These are phyloP conservation scores for Platyscapa corneri DNA, from an alignment of 1,140 invertebrate genomes.

Conservation along the genomic window DNA sequence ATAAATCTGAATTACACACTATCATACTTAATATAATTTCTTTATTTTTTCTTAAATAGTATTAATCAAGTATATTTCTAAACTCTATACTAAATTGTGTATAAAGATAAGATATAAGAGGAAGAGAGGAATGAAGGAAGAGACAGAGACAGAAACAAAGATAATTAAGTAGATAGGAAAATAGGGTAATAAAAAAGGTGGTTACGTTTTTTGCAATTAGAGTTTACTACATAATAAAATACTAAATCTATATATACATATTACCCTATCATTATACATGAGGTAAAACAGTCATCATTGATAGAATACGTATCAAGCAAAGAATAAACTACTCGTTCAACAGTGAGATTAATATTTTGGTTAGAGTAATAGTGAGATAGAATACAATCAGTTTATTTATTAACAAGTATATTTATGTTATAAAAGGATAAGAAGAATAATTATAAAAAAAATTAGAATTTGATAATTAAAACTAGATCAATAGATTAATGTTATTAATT, in stretches of 20 bases:
- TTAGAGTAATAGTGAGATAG: not conserved
- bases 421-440: not conserved
- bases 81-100: too few relatives aligned
- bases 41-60: too few relatives aligned
- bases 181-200: too few relatives aligned
- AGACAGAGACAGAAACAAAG: not conserved
- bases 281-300: not conserved
- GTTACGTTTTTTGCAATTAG: conserved; percentile 11
- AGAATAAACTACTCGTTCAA: not conserved
- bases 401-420: conserved; percentile 7
- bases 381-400: conserved; percentile 5
- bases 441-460: conserved; percentile 27
- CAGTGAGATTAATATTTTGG: not conserved
- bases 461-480: too few relatives aligned
- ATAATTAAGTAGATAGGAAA: too few relatives aligned
- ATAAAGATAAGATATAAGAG: too few relatives aligned
- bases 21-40: too few relatives aligned
- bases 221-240: conserved; percentile 21
- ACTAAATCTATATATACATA: conserved; percentile 27
- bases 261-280: conserved; percentile 9
- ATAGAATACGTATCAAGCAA: not conserved
- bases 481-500: too few relatives aligned
- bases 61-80: too few relatives aligned
- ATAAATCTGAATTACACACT: conserved; percentile 10
- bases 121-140: not conserved